These are phyloP conservation scores for Pristionchus exspectatus DNA, from an alignment of 2,888 invertebrate species.

Conservation along the genomic window DNA sequence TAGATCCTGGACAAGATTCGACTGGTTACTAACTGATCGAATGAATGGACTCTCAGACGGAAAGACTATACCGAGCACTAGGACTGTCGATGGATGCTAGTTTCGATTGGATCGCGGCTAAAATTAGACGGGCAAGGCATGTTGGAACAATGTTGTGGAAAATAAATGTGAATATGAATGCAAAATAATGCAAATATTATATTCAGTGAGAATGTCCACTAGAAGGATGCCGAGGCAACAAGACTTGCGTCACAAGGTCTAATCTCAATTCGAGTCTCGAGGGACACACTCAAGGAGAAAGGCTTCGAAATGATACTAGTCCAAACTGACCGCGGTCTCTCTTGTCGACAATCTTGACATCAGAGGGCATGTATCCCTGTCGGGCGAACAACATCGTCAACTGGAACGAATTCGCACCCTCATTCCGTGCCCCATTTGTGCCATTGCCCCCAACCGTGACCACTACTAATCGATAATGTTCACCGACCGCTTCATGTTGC, in stretches of 20 bases:
- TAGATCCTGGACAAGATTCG: conserved; percentile 78
- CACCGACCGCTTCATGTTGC: conserved; percentile 37
- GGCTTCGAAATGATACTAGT: background rate
- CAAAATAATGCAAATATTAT: background rate
- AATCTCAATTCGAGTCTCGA: background rate
- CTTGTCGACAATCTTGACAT: conserved; percentile 51
- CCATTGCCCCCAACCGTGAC: background rate
- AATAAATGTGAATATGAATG: background rate
- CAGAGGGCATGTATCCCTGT: conserved; percentile 52
- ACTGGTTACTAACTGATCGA: conserved; percentile 7
- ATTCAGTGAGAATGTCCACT: background rate
- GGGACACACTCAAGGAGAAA: background rate
- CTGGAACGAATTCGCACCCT: conserved; percentile 46
- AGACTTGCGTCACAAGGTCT: background rate
- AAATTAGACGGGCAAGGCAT: background rate
- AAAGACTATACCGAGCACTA: background rate
- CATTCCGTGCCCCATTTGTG: background rate
- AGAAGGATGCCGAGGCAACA: background rate
- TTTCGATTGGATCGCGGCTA: background rate
- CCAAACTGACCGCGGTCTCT: conserved; percentile 43
- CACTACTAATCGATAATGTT: conserved; percentile 21
- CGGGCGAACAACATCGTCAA: conserved; percentile 47
- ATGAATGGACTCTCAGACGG: background rate
- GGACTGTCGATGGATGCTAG: background rate
- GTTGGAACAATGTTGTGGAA: background rate